Evolutionary conservation across 2,888 invertebrate genomes (phyloP), one percentile per base, ranked within the genome.

Genomic region (Harpalus rubripes): DNA sequence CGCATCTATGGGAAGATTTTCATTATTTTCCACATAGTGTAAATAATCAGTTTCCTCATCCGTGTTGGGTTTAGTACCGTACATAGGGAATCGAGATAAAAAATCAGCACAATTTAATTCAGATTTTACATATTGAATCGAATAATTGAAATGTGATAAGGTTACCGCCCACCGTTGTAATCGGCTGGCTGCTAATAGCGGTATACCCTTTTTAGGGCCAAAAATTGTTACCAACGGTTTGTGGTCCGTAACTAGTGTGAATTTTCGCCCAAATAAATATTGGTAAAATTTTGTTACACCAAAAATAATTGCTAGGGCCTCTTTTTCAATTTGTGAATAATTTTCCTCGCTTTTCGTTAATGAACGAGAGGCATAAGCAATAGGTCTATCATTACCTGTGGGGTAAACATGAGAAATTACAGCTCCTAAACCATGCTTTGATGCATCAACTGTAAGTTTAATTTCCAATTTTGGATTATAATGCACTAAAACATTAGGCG

Each of bases 111-210:
- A 72, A 80, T 87, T 88, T 0, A 44, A 16, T n/a, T 85, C 52
- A n/a, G 87, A 87, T 52, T 86, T 87, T 10, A 87, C 81, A 68
- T 87, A 86, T 12, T 63, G 59, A 22, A 87, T 87, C 5, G 86
- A 85, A 84, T 86, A 88, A 52, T 86, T 58, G 85, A 87, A 88
- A 22, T 80, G 87, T 3, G 87, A 87, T 26, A 87, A 86, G 72
- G n/a, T 59, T 59, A 59, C 52, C 7, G 76, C 76, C 76, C 76
- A 76, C 15, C 39, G 26, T 44, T 76, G 76, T 44, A 76, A 44
- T 7, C 76, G 1, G 18, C 52, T 76, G 18, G 76, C 44, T 18
- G 76, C 41, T 18, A 44, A 10, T 2, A 39, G 76, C 18, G 76
- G 76, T 39, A 76, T 76, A 39, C 76, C 76, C 76, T 76, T 76